Evolutionary conservation across 2,113 vertebrate genomes (phyloP).

Genomic region (Daubentonia madagascariensis): DNA sequence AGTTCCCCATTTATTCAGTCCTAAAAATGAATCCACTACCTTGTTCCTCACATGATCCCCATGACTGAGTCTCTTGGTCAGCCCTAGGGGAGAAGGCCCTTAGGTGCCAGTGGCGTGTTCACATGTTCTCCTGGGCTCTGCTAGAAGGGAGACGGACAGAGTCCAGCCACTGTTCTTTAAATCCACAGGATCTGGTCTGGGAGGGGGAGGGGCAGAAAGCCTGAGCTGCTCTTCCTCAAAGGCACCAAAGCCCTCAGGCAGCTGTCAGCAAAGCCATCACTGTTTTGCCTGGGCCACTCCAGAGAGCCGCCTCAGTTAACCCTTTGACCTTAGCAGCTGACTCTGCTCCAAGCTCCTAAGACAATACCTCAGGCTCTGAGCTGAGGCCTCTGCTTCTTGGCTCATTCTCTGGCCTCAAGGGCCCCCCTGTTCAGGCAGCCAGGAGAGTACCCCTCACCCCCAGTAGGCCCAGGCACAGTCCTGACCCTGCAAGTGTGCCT

Average conservation of each 20-base stretch:
- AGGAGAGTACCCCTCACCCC: too few relatives aligned
- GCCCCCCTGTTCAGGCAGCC: not conserved
- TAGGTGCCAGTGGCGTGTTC: not conserved
- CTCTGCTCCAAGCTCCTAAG: not conserved
- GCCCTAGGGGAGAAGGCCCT: not conserved
- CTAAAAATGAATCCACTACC: not conserved
- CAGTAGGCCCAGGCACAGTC: accelerated
- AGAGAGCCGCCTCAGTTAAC: not conserved
- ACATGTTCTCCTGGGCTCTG: not conserved
- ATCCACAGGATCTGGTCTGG: not conserved
- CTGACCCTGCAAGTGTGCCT: accelerated
- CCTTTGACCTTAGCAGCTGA: not conserved
- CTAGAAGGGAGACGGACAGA: not conserved
- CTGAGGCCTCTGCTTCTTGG: not conserved
- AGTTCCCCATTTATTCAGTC: not conserved
- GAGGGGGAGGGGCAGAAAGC: not conserved
- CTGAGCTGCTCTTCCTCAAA: not conserved
- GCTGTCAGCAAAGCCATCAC: not conserved
- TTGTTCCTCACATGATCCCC: not conserved
- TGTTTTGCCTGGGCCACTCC: not conserved
- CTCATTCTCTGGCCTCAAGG: not conserved
- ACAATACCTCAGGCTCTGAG: not conserved
- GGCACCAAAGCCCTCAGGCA: not conserved
- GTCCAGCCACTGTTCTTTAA: not conserved
- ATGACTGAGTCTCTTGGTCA: not conserved